These are phyloP conservation scores for Alectura lathami DNA, from an alignment of 2,113 vertebrate genomes.

Conservation along the genomic window DNA sequence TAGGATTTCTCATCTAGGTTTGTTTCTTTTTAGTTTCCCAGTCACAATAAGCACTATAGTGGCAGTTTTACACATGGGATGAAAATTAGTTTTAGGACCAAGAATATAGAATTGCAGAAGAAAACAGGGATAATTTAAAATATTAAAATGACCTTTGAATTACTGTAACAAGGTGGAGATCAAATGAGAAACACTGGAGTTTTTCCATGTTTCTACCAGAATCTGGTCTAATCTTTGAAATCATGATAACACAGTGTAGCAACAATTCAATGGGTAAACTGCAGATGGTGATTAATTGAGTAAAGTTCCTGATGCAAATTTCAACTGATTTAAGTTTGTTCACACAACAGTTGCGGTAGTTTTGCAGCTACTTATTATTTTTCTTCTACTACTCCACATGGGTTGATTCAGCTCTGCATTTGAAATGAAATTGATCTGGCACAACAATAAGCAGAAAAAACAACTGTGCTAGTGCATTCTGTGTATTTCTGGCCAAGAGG, in stretches of 20 bases:
- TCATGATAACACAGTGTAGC: background rate
- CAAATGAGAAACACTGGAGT: background rate
- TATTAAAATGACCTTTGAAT: background rate
- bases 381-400: background rate
- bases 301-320: background rate
- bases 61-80: background rate
- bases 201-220: background rate
- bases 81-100: background rate
- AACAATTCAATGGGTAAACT: background rate
- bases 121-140: background rate
- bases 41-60: background rate
- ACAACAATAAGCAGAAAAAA: background rate
- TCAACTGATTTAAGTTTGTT: background rate
- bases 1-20: background rate
- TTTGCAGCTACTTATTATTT: background rate
- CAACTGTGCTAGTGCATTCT: background rate
- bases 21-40: background rate
- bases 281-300: background rate
- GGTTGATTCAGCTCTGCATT: background rate
- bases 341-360: background rate
- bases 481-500: background rate
- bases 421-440: background rate
- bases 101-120: background rate
- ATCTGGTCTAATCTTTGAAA: background rate
- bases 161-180: background rate